Base-by-base conservation (phyloP, 1,140 invertebrate species). In the Portunus trituberculatus region DNA sequence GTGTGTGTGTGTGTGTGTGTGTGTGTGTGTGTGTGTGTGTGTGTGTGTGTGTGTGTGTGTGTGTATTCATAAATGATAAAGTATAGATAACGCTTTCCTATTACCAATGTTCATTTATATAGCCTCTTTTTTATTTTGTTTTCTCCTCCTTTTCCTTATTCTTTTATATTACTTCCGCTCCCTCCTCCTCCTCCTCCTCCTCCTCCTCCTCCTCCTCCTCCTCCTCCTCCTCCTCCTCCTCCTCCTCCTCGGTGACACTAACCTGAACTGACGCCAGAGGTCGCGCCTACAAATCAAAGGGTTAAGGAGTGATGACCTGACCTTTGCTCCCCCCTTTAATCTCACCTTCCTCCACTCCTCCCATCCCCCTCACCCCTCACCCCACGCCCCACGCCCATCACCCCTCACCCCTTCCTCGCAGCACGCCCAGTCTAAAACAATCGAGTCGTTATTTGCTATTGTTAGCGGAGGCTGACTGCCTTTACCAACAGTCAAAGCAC, bases 11-110 rank as follows among this genome's bases (percentile, higher is more conserved):
- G 67, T 76, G 67, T 76, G 67, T 76, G 67, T 76, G 67, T 76
- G 67, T 76, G 67, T 76, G 67, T 76, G 67, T 76, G 67, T 76
- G 67, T 76, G 67, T 76, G 67, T 76, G 67, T 76, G 67, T 76
- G 67, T 76, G 67, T 88, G 86, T 88, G 86, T 88, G 86, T 32
- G 86, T 32, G 29, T 59, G 52, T 59, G 52, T 59, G 52, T 59
- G 2, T 59, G 8, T 59, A 20, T 0, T 59, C 12, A 59, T 59
- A 20, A 4, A 10, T 59, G 52, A 52, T 52, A 52, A 52, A 14
- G 48, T 7, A 52, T 6, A 7, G 48, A 14, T 52, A 14, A 7
- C 14, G 52, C 16, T 59, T 2, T 59, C 3, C 12, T 59, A 59
- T 20, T 59, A 20, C 12, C 52, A 59, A 1, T 10, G 52, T 12